A percentile compares a stretch with the other conserved stretches of the same genome.
These are phyloP conservation scores for Brachionus koreanus DNA, from an alignment of 1,140 invertebrate genomes.

Conservation along the genomic window DNA sequence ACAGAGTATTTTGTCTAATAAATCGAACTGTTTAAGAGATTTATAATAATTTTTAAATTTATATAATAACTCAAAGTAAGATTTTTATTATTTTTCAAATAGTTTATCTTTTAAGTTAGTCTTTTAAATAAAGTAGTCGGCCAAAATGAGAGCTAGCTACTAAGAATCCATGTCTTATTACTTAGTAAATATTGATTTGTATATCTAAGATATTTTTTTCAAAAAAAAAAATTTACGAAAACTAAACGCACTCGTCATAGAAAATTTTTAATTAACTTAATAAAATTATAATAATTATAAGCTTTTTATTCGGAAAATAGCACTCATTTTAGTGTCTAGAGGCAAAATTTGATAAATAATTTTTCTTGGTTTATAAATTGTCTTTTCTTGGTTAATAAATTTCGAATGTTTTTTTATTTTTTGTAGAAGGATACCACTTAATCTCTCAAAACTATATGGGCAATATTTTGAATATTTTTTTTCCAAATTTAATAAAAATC, in stretches of 20 bases:
- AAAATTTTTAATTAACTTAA: conserved; percentile 32
- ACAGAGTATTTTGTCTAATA: background rate
- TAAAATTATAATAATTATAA: conserved; percentile 37
- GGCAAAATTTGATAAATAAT: background rate
- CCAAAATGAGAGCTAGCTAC: background rate
- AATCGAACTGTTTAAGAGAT: background rate
- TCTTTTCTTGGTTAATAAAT: background rate
- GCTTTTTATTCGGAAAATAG: background rate
- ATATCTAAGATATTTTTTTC: background rate
- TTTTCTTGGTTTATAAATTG: no score
- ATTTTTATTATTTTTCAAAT: background rate
- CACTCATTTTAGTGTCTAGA: background rate
- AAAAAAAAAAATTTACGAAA: no score
- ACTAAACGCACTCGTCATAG: conserved; percentile 10
- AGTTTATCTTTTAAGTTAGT: background rate
- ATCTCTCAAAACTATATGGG: no score
- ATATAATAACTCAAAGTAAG: background rate
- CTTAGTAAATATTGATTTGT: conserved; percentile 23
- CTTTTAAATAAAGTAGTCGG: background rate
- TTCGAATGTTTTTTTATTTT: background rate
- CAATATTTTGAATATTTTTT: no score
- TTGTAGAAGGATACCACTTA: background rate
- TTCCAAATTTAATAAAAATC: background rate
- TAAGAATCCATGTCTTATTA: background rate
- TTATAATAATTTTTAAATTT: background rate